A percentile compares a stretch with the other conserved stretches of the same genome.
Evolutionary conservation across 2,888 invertebrate species (phyloP).

Genomic region (Clanis bilineata): DNA sequence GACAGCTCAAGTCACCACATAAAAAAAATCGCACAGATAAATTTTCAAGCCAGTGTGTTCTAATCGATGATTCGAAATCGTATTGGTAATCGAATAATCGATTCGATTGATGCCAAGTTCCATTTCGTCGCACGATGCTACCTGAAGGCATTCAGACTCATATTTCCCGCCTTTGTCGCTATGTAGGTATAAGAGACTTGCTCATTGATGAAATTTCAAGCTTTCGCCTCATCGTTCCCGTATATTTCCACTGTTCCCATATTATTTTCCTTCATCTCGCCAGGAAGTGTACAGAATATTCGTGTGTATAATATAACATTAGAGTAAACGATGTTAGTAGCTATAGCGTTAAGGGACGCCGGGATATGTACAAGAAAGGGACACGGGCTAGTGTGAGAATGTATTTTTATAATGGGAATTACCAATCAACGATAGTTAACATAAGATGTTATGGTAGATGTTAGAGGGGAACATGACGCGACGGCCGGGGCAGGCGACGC

Average conservation of each 20-base stretch:
- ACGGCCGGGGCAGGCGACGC: conserved; percentile 29
- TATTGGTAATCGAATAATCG: background rate
- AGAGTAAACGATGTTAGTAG: conserved; percentile 60
- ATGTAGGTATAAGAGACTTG: conserved; percentile 33
- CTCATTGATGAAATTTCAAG: conserved; percentile 81
- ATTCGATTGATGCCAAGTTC: background rate
- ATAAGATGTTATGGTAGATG: conserved; percentile 66
- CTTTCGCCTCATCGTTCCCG: conserved; percentile 59
- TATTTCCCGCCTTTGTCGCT: conserved; percentile 11
- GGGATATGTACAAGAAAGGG: conserved; percentile 59
- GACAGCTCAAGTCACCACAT: background rate
- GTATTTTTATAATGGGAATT: conserved; percentile 76
- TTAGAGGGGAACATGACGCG: conserved; percentile 36
- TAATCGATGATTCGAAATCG: conserved; percentile 3
- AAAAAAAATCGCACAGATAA: background rate
- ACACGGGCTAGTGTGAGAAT: conserved; percentile 49
- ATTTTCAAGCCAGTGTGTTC: conserved; percentile 13
- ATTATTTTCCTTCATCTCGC: conserved; percentile 49
- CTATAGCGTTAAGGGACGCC: conserved; percentile 63
- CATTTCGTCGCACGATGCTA: conserved; percentile 1
- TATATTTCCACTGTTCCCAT: conserved; percentile 42
- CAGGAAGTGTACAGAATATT: conserved; percentile 75
- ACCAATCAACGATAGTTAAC: conserved; percentile 53
- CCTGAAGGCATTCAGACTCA: conserved; percentile 6
- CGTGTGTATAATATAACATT: conserved; percentile 52